These are phyloP conservation scores for Lathronympha strigana DNA, from an alignment of 2,888 invertebrate species.

Conservation along the genomic window DNA sequence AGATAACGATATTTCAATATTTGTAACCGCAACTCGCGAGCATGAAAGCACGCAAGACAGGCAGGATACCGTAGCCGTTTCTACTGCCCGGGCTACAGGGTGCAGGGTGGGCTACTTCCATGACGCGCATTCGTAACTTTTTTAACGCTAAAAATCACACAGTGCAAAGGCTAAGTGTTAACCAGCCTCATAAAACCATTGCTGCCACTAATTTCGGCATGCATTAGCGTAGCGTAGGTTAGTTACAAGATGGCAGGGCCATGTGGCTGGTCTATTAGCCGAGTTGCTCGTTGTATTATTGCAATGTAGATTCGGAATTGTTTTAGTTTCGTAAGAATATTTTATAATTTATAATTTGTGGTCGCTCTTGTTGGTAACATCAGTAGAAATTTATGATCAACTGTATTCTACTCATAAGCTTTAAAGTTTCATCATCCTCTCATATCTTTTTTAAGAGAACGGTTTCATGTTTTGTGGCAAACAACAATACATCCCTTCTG, in stretches of 20 bases:
- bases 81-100: too few species aligned
- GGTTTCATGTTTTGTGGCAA: too few species aligned
- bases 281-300: conserved; percentile 3
- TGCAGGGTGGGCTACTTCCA: too few species aligned
- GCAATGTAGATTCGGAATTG: not conserved
- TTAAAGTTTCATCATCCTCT: too few species aligned
- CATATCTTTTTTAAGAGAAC: too few species aligned
- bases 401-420: too few species aligned
- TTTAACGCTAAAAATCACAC: not conserved
- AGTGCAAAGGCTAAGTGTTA: conserved; percentile 2
- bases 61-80: too few species aligned
- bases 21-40: too few species aligned
- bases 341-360: not conserved
- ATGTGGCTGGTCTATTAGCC: conserved; percentile 33
- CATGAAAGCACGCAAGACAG: too few species aligned
- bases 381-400: too few species aligned
- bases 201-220: conserved; percentile 71
- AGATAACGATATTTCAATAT: too few species aligned
- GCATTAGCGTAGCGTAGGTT: conserved; percentile 78
- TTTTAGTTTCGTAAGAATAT: not conserved
- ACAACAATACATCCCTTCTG: too few species aligned
- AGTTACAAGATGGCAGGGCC: conserved; percentile 62
- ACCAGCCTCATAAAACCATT: conserved; percentile 71
- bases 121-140: not conserved
- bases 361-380: not conserved